Percentiles rank a stretch among this genome's conserved stretches.
Conservation (phyloP, 1,140 invertebrate species). For the Brachionus calyciflorus region DNA sequence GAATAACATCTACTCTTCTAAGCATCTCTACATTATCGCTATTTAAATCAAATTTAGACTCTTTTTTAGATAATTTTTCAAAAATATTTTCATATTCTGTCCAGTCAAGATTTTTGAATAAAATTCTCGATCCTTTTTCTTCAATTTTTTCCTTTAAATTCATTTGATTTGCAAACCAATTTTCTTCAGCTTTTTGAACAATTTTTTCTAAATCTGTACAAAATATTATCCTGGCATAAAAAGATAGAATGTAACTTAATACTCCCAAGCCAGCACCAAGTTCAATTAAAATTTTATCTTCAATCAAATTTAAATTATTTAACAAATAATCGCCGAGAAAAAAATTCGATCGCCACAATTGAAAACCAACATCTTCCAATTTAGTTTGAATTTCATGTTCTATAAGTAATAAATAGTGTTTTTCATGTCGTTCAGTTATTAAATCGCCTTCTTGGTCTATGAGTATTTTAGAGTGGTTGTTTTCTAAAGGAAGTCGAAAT, state of each 20-base stretch:
- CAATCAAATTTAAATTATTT: neutral
- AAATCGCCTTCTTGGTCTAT: conserved; percentile 2
- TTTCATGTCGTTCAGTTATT: neutral
- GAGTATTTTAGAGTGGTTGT: neutral
- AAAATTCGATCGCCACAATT: conserved; percentile 27
- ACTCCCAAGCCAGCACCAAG: conserved; percentile 5
- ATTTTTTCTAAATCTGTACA: conserved; percentile 21
- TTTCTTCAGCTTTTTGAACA: conserved; percentile 3
- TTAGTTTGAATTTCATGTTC: conserved; percentile 28
- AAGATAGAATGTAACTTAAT: neutral
- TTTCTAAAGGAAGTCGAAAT: neutral
- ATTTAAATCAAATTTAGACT: neutral
- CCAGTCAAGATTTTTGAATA: conserved; percentile 24
- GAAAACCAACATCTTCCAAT: conserved; percentile 10
- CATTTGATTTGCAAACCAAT: neutral
- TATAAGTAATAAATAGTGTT: neutral
- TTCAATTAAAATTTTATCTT: conserved; percentile 11
- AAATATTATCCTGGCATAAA: neutral
- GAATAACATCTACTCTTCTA: neutral
- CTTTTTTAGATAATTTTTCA: neutral
- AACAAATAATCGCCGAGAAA: conserved; percentile 9
- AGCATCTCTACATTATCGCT: neutral
- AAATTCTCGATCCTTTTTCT: neutral
- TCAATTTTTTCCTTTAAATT: conserved; percentile 12
- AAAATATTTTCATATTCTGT: neutral